Evolutionary conservation across 1,140 invertebrate species (phyloP).

Genomic region (Apolygus lucorum): DNA sequence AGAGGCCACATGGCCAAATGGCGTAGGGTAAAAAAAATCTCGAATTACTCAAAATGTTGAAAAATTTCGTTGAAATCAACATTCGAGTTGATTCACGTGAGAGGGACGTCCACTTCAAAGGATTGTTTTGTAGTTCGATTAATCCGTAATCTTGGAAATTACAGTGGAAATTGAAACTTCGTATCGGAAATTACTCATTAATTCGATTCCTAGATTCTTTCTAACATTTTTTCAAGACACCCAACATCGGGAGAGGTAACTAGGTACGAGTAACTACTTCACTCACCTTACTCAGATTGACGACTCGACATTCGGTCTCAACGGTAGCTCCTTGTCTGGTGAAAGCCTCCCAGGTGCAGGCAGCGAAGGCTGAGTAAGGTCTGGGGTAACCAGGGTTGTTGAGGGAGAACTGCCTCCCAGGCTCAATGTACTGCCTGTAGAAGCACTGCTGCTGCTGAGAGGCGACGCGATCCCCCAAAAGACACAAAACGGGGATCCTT

Average conservation of each 20-base stretch:
- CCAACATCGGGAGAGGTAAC: not conserved
- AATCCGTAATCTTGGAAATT: too few relatives aligned
- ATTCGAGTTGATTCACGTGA: too few relatives aligned
- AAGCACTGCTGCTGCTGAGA: too few relatives aligned
- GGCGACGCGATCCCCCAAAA: too few relatives aligned
- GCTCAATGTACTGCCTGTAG: not conserved
- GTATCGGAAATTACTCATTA: not conserved
- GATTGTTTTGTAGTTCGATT: too few relatives aligned
- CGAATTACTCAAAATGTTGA: too few relatives aligned
- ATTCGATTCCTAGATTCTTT: not conserved
- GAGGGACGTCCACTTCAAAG: too few relatives aligned
- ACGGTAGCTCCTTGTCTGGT: not conserved
- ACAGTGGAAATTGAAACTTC: not conserved
- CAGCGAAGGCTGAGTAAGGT: not conserved
- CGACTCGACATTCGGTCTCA: not conserved
- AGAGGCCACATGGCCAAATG: too few relatives aligned
- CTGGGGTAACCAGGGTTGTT: not conserved
- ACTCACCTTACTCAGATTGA: not conserved
- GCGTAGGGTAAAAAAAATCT: too few relatives aligned
- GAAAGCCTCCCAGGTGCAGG: not conserved
- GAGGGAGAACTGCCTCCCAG: not conserved
- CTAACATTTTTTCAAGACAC: not conserved
- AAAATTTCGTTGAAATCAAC: too few relatives aligned
- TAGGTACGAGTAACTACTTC: not conserved
- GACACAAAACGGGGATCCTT: too few relatives aligned